Evolutionary conservation across 2,113 vertebrate species (phyloP).

Genomic region (Myodes glareolus): DNA sequence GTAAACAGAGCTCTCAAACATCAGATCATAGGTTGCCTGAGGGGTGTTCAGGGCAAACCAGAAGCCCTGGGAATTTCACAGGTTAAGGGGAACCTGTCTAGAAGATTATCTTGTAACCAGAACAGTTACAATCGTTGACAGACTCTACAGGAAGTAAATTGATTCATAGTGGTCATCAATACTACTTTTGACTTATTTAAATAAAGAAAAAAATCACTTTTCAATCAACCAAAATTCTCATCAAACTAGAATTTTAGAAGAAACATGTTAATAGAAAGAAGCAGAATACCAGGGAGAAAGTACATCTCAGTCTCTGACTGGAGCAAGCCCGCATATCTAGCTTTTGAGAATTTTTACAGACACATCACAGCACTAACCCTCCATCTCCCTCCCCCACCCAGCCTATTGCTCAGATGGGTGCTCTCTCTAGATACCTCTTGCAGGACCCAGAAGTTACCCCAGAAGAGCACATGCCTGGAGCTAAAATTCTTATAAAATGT

Average conservation of each 20-base stretch:
- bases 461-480: background rate
- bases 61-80: background rate
- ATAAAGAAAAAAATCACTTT: background rate
- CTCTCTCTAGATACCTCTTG: background rate
- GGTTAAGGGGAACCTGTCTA: background rate
- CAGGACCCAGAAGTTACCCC: background rate
- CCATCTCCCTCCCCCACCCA: fast-evolving
- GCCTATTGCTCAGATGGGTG: fast-evolving
- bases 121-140: background rate
- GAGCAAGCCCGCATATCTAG: background rate
- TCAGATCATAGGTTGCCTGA: background rate
- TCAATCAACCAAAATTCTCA: background rate
- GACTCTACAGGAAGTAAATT: background rate
- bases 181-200: constrained; percentile 5
- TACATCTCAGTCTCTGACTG: background rate
- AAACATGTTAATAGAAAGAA: background rate
- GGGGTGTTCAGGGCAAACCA: background rate
- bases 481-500: background rate
- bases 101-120: background rate
- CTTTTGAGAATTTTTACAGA: background rate
- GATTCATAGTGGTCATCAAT: background rate
- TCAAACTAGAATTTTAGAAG: background rate
- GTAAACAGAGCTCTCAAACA: background rate
- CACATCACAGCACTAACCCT: fast-evolving
- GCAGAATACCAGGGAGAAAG: background rate